Evolutionary conservation across 2,888 invertebrate species (phyloP).

Genomic region (Drosophila engyochracea): DNA sequence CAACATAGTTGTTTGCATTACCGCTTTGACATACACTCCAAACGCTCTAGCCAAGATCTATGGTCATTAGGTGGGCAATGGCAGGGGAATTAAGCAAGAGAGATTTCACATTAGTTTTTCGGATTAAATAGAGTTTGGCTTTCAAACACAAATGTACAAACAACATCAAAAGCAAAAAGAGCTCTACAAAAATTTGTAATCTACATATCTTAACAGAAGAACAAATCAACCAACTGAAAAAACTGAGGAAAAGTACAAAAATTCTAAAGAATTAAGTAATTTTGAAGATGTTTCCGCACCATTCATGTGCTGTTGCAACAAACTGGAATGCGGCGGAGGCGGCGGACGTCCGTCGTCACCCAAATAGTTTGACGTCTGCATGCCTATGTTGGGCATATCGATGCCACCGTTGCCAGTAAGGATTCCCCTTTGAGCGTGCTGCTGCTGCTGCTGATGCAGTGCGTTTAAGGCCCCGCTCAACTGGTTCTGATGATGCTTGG

Average conservation of each 20-base stretch:
- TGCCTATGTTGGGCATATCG: slow-evolving; percentile 64
- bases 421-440: slow-evolving; percentile 45
- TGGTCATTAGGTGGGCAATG: slow-evolving; percentile 27
- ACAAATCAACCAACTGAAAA: slow-evolving; percentile 13
- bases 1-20: slow-evolving; percentile 42
- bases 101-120: slow-evolving; percentile 62
- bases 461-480: slow-evolving; percentile 72
- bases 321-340: slow-evolving; percentile 89
- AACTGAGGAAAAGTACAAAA: slow-evolving; percentile 23
- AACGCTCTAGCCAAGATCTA: slow-evolving; percentile 68
- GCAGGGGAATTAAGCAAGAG: slow-evolving; percentile 56
- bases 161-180: slow-evolving; percentile 43
- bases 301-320: slow-evolving; percentile 90
- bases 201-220: slow-evolving; percentile 11
- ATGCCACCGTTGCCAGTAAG: slow-evolving; percentile 79
- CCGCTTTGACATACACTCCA: slow-evolving; percentile 59
- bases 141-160: slow-evolving; percentile 31
- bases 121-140: slow-evolving; percentile 4
- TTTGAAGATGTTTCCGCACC: slow-evolving; percentile 67
- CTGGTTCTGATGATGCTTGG: slow-evolving; percentile 82
- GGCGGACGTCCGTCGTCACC: slow-evolving; percentile 89
- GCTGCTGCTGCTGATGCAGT: slow-evolving; percentile 67
- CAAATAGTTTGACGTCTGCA: slow-evolving; percentile 69
- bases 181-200: background rate
- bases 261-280: slow-evolving; percentile 14